phyloP scores from a whole-genome alignment of 2,797 vertebrate genomes.

The Diglossa cyanea region DNA sequence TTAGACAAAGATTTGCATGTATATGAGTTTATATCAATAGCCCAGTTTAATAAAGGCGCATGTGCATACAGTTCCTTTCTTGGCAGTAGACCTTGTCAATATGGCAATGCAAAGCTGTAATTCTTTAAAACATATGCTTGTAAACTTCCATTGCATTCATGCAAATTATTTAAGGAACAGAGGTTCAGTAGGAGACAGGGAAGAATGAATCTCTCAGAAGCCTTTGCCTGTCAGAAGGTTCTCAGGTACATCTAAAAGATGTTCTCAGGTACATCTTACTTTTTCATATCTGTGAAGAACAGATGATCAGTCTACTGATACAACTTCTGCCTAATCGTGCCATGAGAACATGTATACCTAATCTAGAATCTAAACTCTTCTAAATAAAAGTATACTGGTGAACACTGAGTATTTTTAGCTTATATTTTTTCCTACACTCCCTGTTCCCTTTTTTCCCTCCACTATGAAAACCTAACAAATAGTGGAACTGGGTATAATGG shows the following conservation, averaged over 20 bases:
- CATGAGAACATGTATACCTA: background rate
- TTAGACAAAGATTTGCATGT: background rate
- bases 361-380: background rate
- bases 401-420: background rate
- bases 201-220: background rate
- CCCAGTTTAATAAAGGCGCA: background rate
- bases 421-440: background rate
- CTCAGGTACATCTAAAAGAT: background rate
- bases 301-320: background rate
- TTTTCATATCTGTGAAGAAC: background rate
- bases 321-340: background rate
- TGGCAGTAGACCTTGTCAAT: background rate
- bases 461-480: background rate
- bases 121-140: background rate
- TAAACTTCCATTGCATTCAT: background rate
- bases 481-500: background rate
- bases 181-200: background rate
- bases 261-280: background rate
- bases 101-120: background rate
- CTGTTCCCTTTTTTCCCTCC: background rate
- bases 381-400: background rate
- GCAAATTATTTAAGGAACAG: background rate
- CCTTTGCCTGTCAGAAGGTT: background rate
- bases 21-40: background rate
- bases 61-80: background rate